Conservation (phyloP, 35 echinoderm and acorn worm species). For the Acanthaster planci region DNA sequence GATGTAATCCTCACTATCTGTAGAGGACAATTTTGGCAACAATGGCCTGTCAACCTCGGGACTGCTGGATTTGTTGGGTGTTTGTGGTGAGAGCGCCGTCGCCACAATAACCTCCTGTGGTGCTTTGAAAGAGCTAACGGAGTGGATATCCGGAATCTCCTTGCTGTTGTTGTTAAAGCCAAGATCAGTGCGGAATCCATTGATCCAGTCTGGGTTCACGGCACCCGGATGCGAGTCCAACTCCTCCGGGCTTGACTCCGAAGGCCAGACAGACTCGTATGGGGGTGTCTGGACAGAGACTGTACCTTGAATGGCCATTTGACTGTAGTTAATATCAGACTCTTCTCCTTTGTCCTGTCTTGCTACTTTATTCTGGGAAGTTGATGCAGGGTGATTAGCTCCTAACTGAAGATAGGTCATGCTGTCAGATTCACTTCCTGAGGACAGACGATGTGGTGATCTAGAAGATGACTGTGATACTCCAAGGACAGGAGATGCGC, state of each 20-base stretch:
- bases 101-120: slow-evolving; percentile 3
- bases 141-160: slow-evolving; percentile 6
- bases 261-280: slow-evolving; percentile 17
- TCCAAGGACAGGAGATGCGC: background rate
- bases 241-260: background rate
- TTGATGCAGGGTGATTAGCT: background rate
- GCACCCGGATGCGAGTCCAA: background rate
- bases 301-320: slow-evolving; percentile 1
- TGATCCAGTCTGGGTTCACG: background rate
- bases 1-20: slow-evolving; percentile 2
- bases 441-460: background rate
- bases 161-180: slow-evolving; percentile 26
- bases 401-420: slow-evolving; percentile 16
- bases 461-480: background rate
- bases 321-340: background rate
- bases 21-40: background rate
- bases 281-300: background rate
- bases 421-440: background rate
- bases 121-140: background rate
- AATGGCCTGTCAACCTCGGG: background rate
- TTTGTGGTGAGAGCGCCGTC: background rate
- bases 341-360: background rate
- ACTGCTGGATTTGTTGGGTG: background rate
- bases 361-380: background rate
- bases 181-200: background rate